These are phyloP conservation scores for Thyatira batis DNA, from an alignment of 2,888 invertebrate species.

Conservation along the genomic window DNA sequence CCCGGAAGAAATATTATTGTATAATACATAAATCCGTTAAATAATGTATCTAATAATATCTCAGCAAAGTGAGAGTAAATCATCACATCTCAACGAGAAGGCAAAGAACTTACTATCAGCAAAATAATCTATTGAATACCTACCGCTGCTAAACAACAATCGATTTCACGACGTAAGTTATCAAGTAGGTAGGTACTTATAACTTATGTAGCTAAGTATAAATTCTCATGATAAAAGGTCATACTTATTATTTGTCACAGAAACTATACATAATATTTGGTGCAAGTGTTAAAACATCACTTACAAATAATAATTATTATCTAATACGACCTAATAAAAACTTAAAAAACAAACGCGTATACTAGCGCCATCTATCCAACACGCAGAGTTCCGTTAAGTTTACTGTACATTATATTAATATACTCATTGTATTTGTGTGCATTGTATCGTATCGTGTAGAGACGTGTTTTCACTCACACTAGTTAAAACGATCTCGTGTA, in stretches of 20 bases:
- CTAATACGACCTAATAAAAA: constrained; percentile 18
- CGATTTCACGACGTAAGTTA: constrained; percentile 12
- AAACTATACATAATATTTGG: neutral
- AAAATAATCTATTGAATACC: constrained; percentile 17
- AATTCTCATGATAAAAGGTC: neutral
- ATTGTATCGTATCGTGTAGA: constrained; percentile 17
- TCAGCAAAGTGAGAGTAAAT: constrained; percentile 28
- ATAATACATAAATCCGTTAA: too few relatives aligned
- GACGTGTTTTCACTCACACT: constrained; percentile 31
- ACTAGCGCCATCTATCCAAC: constrained; percentile 60
- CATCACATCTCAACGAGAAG: constrained; percentile 11
- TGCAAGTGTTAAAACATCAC: neutral
- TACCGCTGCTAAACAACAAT: constrained; percentile 24
- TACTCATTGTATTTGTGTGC: constrained; percentile 29
- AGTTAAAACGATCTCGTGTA: constrained; percentile 21
- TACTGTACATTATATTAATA: constrained; percentile 31
- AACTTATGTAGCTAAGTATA: neutral
- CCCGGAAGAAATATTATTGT: too few relatives aligned
- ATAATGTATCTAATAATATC: too few relatives aligned
- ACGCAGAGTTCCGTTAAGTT: constrained; percentile 26
- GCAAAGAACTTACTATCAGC: constrained; percentile 21
- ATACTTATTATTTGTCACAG: neutral
- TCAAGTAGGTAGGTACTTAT: neutral
- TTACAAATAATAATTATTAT: constrained; percentile 13
- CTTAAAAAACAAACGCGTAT: constrained; percentile 13